Base-by-base conservation (phyloP, 2,888 invertebrate species). In the Idaea straminata region DNA sequence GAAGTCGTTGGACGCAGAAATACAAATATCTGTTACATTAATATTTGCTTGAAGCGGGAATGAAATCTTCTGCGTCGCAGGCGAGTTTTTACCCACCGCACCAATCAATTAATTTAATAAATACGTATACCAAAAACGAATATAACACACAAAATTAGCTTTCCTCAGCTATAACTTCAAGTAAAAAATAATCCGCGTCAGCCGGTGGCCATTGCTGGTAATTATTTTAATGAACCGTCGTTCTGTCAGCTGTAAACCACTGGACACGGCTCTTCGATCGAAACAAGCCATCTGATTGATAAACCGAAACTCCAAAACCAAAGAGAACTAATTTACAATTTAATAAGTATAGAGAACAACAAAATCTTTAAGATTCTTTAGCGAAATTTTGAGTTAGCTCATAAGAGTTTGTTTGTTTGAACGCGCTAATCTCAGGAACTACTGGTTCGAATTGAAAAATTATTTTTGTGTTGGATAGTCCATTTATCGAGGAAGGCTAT, bases 221-320 rank as follows among this genome's bases (percentile, higher is more conserved):
- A 86, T 85, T 84, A 85, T 84, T 83, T 82, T 83, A 85, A 83
- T 83, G 83, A 84, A 83, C 76, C 81, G 73, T 77, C 76, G 80
- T 76, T 47, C 77, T 74, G 73, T 69, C 67, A 74, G 76, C 71
- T 80, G 81, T 83, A 86, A 85, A 85, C 79, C 78, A 75, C 83
- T 74, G 71, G 72, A 81, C 83, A 78, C 75, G 85, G 78, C 84
- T 83, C 79, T 5, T 82, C 84, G 77, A 76, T 72, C 70, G 75
- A 75, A 77, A 78, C 70, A 67, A 78, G 78, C 81, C 81, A 84
- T 84, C 82, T 81, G 73, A 79, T 77, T 71, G 73, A 69, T 71
- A 69, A 70, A 70, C 69, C 15, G 63, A 66, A 47, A 47, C 47
- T 47, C 10, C 10, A 47, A 47, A 47, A 47, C 47, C 10, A 47